phyloP scores from a whole-genome alignment of 2,797 vertebrate species.

The Pseudomugil gertrudae region DNA sequence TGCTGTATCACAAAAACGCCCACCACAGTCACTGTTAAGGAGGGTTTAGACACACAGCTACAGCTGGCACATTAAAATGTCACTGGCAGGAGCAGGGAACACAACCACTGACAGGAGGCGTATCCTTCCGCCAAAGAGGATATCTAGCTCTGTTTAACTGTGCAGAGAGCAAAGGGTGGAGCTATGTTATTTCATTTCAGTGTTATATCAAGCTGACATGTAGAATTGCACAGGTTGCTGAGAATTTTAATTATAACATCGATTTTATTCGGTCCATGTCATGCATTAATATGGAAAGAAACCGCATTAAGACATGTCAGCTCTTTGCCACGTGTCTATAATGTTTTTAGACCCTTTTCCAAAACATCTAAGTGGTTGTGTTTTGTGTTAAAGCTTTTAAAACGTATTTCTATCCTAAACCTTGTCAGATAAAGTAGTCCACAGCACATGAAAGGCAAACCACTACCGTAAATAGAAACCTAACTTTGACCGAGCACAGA shows the following conservation, averaged over 20 bases:
- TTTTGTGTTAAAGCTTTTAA: background rate
- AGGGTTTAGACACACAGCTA: slow-evolving; percentile 30
- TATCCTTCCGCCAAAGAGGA: slow-evolving; percentile 63
- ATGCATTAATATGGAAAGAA: background rate
- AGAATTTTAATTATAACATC: slow-evolving; percentile 3
- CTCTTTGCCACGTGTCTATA: background rate
- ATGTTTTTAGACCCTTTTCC: background rate
- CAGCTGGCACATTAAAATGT: slow-evolving; percentile 68
- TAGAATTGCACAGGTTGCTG: background rate
- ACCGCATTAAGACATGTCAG: background rate
- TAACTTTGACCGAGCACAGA: slow-evolving; percentile 56
- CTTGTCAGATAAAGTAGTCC: slow-evolving; percentile 62
- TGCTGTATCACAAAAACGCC: slow-evolving; percentile 19
- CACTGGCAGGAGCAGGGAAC: slow-evolving; percentile 51
- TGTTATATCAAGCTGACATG: background rate
- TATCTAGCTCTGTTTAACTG: background rate
- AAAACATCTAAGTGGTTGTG: background rate
- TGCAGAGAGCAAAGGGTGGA: slow-evolving; percentile 2
- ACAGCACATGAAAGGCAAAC: slow-evolving; percentile 62
- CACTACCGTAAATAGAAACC: slow-evolving; percentile 77
- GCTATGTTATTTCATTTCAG: slow-evolving; percentile 13
- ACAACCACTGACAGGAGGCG: slow-evolving; percentile 66
- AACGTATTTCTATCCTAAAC: slow-evolving; percentile 14
- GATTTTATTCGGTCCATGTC: slow-evolving; percentile 1
- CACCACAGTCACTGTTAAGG: slow-evolving; percentile 1